Evolutionary conservation across 2,113 vertebrate species (phyloP).

Genomic region (Heterotis niloticus): DNA sequence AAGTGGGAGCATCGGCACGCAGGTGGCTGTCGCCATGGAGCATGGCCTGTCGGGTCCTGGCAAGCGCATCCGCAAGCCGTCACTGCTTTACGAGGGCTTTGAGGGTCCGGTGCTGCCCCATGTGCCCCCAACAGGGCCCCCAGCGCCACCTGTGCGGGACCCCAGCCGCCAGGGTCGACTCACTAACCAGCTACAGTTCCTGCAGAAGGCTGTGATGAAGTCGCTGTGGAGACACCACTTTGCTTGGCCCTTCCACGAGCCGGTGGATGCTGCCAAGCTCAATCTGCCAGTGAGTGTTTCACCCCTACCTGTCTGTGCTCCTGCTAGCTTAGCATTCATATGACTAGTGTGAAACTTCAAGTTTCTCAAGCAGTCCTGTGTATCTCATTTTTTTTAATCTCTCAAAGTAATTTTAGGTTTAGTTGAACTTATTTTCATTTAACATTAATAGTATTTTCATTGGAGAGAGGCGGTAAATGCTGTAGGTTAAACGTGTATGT

Average conservation of each 20-base stretch:
- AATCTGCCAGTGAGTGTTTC: constrained; percentile 74
- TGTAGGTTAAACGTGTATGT: neutral
- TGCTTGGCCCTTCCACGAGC: constrained; percentile 90
- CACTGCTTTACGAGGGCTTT: constrained; percentile 84
- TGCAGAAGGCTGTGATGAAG: constrained; percentile 86
- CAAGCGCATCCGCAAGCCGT: constrained; percentile 88
- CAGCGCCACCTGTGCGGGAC: constrained; percentile 72
- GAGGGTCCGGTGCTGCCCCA: constrained; percentile 83
- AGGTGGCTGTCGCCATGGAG: constrained; percentile 63
- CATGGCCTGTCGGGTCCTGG: constrained; percentile 67
- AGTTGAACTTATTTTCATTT: neutral
- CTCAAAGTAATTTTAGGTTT: neutral
- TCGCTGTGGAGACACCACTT: constrained; percentile 92
- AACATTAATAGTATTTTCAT: neutral
- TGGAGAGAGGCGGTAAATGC: neutral
- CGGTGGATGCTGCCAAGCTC: constrained; percentile 81
- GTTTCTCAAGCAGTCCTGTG: neutral
- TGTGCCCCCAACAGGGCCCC: constrained; percentile 58
- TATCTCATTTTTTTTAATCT: neutral
- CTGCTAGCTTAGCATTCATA: too few relatives aligned
- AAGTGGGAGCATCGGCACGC: constrained; percentile 48
- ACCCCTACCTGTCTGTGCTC: neutral
- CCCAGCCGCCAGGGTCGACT: constrained; percentile 74
- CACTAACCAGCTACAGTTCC: constrained; percentile 89
- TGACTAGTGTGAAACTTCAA: too few relatives aligned